Evolutionary conservation across 2,113 vertebrate genomes (phyloP), one percentile per base, ranked within the genome.

Genomic region (Lethenteron camtschaticum): DNA sequence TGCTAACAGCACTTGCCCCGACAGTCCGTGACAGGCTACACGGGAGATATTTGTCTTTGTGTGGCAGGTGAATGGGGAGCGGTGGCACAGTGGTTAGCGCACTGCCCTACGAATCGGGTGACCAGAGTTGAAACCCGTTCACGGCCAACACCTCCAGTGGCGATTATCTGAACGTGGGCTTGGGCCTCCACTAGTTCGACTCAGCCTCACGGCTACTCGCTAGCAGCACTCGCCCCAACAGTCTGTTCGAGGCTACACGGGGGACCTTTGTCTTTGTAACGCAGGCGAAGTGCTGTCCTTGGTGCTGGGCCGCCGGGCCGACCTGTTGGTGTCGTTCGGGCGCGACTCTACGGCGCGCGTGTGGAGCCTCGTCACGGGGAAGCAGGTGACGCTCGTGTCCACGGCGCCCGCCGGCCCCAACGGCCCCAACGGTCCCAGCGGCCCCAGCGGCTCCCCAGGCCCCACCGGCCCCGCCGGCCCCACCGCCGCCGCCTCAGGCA

Each of bases 331-430:
- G 69, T 86, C 84, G 9, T 75, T 82, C 69, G 82, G 82, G 3
- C 73, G 68, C 13, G 86, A 88, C 56, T 75, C 75, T 59, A 82
- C 77, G 0, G 73, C 89, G 75, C 73, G 56, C 24, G 73, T 77
- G 69, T 87, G 86, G 85, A 79, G 79, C 68, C 72, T 85, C 56
- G 73, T 71, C 11, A 82, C 75, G 4, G 82, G 83, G 68, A 80
- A 74, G 71, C 77, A 79, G 75, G 77, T 80, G 71, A 77, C 78
- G 72, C 73, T 75, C 69, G 75, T 84, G 66, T 74, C 75, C 57
- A 77, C 81, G 7, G 75, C 58, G 0, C 71, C 71, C 10, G 73
- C 74, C 1, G 2, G 20, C 68, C 75, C 74, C 55, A 75, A 72
- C 71, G 75, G 70, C 6, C 72, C 63, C 73, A 77, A 10, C 74